Evolutionary conservation across 2,113 vertebrate species (phyloP), one percentile per base, ranked within the genome.

Genomic region (Myiozetetes cayanensis): DNA sequence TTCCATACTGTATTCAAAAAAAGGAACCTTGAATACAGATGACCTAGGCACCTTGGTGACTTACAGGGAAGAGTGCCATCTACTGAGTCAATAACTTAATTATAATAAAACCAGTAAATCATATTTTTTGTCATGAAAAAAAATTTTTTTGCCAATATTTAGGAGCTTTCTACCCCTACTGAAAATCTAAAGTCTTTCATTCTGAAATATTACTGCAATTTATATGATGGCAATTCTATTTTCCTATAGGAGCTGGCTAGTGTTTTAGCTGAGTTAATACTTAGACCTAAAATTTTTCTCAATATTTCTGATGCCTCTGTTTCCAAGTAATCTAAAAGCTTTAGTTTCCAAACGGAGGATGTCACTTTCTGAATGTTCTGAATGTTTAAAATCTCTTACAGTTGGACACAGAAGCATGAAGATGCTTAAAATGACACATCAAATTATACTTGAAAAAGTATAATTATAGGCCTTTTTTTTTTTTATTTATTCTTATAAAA

Each of bases 11-110:
- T 31, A 65, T 41, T 28, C 20, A 9, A 63, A 62, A 58, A 82
- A 46, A 9, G 4, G 14, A 79, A 80, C 4, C 25, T 61, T 46
- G 44, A 73, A 71, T 20, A 86, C 9, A 88, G 46, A 77, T 84
- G 50, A 86, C 43, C 46, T 55, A 67, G 24, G 20, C 30, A 89
- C 61, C 61, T 31, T 67, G 13, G 68, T 63, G 79, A 94, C 75
- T 92, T 72, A 94, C 49, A 95, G 76, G 37, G 72, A 96, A 97
- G 83, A 95, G 43, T 95, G 95, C 88, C 94, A 96, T 83, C 95
- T 97, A 95, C 91, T 92, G 92, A 94, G 83, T 82, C 72, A 86
- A 21, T 58, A 92, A 87, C 16, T 86, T 89, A 47, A 89, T 76
- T 88, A 91, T 66, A 73, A 88, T 47, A 72, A 56, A 95, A 74